phyloP scores from a whole-genome alignment of 2,113 vertebrate species.

The Synchiropus splendidus region DNA sequence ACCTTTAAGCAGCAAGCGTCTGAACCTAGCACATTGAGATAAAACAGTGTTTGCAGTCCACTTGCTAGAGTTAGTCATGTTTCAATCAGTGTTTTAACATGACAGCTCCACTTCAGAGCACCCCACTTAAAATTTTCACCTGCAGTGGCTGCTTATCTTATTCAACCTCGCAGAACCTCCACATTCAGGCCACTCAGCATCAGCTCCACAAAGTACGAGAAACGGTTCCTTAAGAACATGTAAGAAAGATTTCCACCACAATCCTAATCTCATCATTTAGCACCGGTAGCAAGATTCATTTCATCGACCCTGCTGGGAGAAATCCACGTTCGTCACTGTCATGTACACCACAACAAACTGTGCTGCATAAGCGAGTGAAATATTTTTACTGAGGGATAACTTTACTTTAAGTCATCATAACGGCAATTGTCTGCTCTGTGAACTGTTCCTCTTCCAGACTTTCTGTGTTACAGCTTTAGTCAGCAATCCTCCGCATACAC shows the following conservation, averaged over 20 bases:
- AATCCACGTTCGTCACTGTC: background rate
- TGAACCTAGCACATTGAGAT: no score
- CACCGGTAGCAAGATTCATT: constrained; percentile 4
- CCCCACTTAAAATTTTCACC: no score
- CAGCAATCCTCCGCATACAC: constrained; percentile 38
- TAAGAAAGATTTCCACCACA: constrained; percentile 17
- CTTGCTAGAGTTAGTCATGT: no score
- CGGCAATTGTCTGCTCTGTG: constrained; percentile 51
- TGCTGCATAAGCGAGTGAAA: constrained; percentile 21
- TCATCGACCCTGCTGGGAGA: background rate
- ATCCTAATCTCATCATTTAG: constrained; percentile 32
- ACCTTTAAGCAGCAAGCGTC: no score
- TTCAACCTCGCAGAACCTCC: no score
- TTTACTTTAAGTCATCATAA: constrained; percentile 51
- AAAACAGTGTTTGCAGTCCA: no score
- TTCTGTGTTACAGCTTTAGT: constrained; percentile 51
- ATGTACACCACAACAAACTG: constrained; percentile 5
- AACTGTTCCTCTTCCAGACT: constrained; percentile 48
- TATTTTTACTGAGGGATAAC: constrained; percentile 20
- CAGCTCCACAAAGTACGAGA: no score
- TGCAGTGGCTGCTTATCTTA: no score
- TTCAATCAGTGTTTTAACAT: no score
- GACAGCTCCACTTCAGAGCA: no score
- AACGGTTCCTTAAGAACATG: no score
- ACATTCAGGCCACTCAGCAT: no score